A percentile compares a stretch with the other conserved stretches of the same genome.
phyloP scores from a whole-genome alignment of 1,140 invertebrate species.

The Vollenhovia emeryi region DNA sequence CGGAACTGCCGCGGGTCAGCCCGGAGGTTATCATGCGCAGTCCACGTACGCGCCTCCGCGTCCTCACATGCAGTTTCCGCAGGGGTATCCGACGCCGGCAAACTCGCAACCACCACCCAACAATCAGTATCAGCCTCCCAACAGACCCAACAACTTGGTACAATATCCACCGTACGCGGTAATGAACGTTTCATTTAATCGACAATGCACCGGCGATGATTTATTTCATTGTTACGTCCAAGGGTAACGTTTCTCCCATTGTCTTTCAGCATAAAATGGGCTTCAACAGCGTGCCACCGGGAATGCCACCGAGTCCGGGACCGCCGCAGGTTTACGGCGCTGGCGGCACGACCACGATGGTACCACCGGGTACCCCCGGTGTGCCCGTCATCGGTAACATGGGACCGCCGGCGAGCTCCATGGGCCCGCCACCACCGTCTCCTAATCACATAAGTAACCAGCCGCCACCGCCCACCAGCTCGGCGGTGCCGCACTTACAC shows the following conservation, averaged over 20 bases:
- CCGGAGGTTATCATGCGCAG: constrained; percentile 82
- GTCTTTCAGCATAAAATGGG: constrained; percentile 82
- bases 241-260: not conserved
- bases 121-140: constrained; percentile 83
- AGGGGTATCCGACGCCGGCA: constrained; percentile 81
- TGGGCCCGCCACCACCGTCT: constrained; percentile 86
- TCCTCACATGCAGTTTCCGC: constrained; percentile 83
- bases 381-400: constrained; percentile 81
- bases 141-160: constrained; percentile 83
- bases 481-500: constrained; percentile 82
- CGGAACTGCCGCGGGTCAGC: constrained; percentile 83
- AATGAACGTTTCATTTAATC: constrained; percentile 54
- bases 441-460: constrained; percentile 87
- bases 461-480: constrained; percentile 82
- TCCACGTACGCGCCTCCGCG: constrained; percentile 82
- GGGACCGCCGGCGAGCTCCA: constrained; percentile 83
- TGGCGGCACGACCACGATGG: constrained; percentile 83
- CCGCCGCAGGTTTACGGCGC: constrained; percentile 83
- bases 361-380: constrained; percentile 84
- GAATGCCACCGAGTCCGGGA: constrained; percentile 82
- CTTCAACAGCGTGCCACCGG: constrained; percentile 82
- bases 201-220: not conserved
- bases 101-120: constrained; percentile 83
- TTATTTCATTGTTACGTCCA: not conserved
- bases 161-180: constrained; percentile 84